phyloP scores from a whole-genome alignment of 1,140 invertebrate genomes.

The Eulimnadia texana region DNA sequence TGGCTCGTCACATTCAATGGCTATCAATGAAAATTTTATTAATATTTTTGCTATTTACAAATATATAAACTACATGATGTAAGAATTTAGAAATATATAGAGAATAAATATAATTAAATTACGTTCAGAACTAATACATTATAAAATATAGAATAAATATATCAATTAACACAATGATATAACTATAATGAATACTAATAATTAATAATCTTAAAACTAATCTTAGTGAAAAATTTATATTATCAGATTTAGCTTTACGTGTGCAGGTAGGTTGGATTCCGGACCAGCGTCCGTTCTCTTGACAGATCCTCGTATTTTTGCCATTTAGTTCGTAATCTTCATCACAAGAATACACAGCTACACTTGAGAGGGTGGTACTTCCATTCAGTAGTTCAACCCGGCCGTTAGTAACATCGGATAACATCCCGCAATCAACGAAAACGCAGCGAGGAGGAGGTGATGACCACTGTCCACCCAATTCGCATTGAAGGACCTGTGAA shows the following conservation, averaged over 20 bases:
- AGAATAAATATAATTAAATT: no score
- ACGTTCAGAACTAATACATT: no score
- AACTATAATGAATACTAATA: neutral
- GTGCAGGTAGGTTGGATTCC: slow-evolving; percentile 66
- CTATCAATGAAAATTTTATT: slow-evolving; percentile 38
- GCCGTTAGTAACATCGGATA: slow-evolving; percentile 59
- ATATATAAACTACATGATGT: no score
- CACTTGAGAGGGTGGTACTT: slow-evolving; percentile 51
- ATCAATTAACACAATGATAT: neutral
- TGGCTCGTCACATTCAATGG: slow-evolving; percentile 75
- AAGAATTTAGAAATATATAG: neutral
- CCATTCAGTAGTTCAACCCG: slow-evolving; percentile 51
- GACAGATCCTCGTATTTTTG: slow-evolving; percentile 48
- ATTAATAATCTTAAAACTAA: no score
- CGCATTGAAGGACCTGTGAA: slow-evolving; percentile 56
- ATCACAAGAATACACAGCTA: slow-evolving; percentile 60
- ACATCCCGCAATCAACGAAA: slow-evolving; percentile 75
- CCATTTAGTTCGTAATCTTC: slow-evolving; percentile 70
- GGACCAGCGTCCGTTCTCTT: slow-evolving; percentile 72
- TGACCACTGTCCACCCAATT: slow-evolving; percentile 64
- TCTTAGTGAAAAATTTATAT: no score
- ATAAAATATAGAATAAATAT: slow-evolving; percentile 16
- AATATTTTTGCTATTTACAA: no score
- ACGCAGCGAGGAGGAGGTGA: slow-evolving; percentile 60
- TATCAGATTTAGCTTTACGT: no score